Percentiles rank a stretch among this genome's conserved stretches.
Conservation (phyloP, 1,140 invertebrate species). For the Cecropterus lyciades region DNA sequence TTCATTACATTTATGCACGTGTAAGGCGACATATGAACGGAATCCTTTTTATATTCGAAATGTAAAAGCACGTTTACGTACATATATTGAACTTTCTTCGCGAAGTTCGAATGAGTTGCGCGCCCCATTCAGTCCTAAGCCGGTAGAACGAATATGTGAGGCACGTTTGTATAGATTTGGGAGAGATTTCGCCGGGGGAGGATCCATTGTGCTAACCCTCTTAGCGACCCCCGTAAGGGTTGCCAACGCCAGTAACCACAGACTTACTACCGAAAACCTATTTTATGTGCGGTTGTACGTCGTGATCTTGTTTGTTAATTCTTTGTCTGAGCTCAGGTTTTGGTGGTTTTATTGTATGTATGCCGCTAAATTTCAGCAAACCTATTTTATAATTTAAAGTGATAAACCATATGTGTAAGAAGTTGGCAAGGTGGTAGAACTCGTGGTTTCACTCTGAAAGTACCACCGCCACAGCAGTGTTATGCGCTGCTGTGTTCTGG, state of each 20-base stretch:
- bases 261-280: slow-evolving; percentile 18
- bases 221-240: slow-evolving; percentile 51
- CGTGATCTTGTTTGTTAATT: slow-evolving; percentile 5
- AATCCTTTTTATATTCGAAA: neutral
- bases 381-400: too few species aligned
- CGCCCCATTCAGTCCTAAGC: slow-evolving; percentile 22
- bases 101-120: slow-evolving; percentile 26
- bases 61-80: slow-evolving; percentile 7
- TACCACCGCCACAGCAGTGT: too few species aligned
- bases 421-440: too few species aligned
- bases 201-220: slow-evolving; percentile 75
- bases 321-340: neutral
- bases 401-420: too few species aligned
- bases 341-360: neutral
- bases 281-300: neutral
- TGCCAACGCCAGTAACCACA: slow-evolving; percentile 34
- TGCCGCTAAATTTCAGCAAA: too few species aligned
- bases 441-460: too few species aligned
- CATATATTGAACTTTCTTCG: slow-evolving; percentile 19
- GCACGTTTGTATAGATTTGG: slow-evolving; percentile 33
- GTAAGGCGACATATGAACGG: too few species aligned
- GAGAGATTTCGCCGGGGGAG: slow-evolving; percentile 64
- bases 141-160: slow-evolving; percentile 8
- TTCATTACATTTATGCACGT: too few species aligned
- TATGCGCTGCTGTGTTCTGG: too few species aligned